These are phyloP conservation scores for Schizopygopsis malacanthus DNA, from an alignment of 2,797 vertebrate species.

Conservation along the genomic window DNA sequence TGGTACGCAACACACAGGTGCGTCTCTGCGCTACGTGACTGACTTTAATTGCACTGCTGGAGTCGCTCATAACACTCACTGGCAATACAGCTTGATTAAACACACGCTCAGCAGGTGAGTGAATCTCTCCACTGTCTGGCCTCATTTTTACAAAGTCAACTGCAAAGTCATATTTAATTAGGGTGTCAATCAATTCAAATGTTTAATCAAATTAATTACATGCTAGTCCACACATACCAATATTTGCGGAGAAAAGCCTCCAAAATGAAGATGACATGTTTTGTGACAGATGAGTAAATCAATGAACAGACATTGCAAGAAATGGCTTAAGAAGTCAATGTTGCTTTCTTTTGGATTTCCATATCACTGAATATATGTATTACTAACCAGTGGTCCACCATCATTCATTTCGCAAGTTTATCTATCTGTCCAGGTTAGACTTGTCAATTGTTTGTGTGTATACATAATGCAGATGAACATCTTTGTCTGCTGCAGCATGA, in stretches of 20 bases:
- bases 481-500: background rate
- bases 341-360: background rate
- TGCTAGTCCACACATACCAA: constrained; percentile 15
- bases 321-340: background rate
- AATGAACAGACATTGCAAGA: background rate
- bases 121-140: constrained; percentile 25
- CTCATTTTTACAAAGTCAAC: constrained; percentile 27
- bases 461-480: background rate
- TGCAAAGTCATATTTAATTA: constrained; percentile 18
- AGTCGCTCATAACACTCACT: constrained; percentile 5
- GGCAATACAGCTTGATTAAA: constrained; percentile 20
- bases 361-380: background rate
- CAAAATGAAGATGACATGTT: background rate
- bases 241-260: background rate
- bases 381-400: background rate
- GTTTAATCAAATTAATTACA: background rate
- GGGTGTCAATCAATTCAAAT: background rate
- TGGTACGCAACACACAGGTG: constrained; percentile 11
- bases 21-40: background rate
- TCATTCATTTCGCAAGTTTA: no score
- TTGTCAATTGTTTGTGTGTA: background rate
- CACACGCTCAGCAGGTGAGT: constrained; percentile 15
- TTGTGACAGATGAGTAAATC: constrained; percentile 1
- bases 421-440: background rate
- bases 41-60: constrained; percentile 4